Evolutionary conservation across 1,140 invertebrate genomes (phyloP).

Genomic region (Ceratosolen solmsi): DNA sequence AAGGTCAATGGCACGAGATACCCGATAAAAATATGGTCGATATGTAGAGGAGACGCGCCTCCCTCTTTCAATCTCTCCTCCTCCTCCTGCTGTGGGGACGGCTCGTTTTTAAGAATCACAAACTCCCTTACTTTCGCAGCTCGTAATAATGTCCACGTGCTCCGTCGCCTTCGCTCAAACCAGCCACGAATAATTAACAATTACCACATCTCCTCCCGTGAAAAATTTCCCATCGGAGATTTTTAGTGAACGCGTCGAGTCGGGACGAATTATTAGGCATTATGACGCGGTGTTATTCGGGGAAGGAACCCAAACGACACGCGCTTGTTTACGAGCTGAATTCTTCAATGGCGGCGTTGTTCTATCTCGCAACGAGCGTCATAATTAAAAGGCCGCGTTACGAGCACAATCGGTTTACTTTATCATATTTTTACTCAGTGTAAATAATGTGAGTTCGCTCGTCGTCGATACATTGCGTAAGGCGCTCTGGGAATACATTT

Average conservation of each 20-base stretch:
- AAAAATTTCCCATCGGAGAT: not conserved
- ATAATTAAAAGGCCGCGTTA: slow-evolving; percentile 40
- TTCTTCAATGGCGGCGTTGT: slow-evolving; percentile 18
- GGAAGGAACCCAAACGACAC: not conserved
- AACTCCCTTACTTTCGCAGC: not conserved
- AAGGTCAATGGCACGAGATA: slow-evolving; percentile 37
- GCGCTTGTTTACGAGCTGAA: slow-evolving; percentile 40
- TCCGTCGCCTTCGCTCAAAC: not conserved
- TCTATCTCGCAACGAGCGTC: slow-evolving; percentile 13
- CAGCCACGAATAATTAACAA: not conserved
- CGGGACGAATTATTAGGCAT: not conserved
- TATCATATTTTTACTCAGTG: slow-evolving; percentile 40
- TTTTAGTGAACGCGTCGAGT: not conserved
- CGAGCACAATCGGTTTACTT: slow-evolving; percentile 16
- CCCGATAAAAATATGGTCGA: slow-evolving; percentile 37
- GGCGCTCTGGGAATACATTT: not conserved
- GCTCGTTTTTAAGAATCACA: not conserved
- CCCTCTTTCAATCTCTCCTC: slow-evolving; percentile 4
- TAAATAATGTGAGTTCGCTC: slow-evolving; percentile 4
- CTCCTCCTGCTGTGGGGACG: not conserved
- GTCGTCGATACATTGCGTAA: slow-evolving; percentile 29
- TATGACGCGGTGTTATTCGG: not conserved
- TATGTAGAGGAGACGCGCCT: not conserved
- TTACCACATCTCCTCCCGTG: not conserved
- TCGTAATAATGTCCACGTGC: not conserved